Evolutionary conservation across 2,797 vertebrate species (phyloP), one percentile per base, ranked within the genome.

Genomic region (Mionectes olivaceus): DNA sequence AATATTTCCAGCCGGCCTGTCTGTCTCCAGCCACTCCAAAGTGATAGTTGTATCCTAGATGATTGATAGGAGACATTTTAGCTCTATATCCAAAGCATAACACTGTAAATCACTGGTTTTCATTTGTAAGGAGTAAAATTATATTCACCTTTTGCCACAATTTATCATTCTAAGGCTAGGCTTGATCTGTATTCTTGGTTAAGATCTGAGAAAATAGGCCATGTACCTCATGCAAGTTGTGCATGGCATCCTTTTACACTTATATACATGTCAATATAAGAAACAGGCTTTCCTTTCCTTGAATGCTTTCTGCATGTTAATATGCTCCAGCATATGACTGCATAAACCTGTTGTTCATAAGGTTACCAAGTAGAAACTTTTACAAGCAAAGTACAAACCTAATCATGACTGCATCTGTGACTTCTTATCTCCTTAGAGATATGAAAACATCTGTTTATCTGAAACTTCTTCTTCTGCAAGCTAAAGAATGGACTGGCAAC

Each of bases 101-200:
- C 50, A 55, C 87, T 88, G 59, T 96, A 97, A 96, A 96, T 97
- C 89, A 94, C 64, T 85, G 67, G 8, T 80, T 96, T 96, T 93
- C 85, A 81, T 94, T 89, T 96, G n/a, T 77, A 92, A 94, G 73
- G 22, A 89, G 65, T 91, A 94, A 96, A 93, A 88, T 92, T 77
- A 75, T 84, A 90, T 77, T 95, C 77, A 86, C 83, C 87, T 93
- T 94, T 95, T 90, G 39, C 77, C 79, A 73, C 37, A 53, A 94
- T 93, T 95, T 95, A 90, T 95, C 94, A 91, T 94, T 94, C 67
- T 87, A 73, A 95, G 33, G 50, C 89, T 93, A 56, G 70, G 21
- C 27, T 94, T 85, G 59, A 85, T 93, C 64, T 68, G 63, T 77
- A 32, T 85, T 95, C 65, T 77, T 90, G 50, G 57, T 6, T 93